Base-by-base conservation (phyloP, 2,797 vertebrate species). In the Enteromius thamalakanensis region DNA sequence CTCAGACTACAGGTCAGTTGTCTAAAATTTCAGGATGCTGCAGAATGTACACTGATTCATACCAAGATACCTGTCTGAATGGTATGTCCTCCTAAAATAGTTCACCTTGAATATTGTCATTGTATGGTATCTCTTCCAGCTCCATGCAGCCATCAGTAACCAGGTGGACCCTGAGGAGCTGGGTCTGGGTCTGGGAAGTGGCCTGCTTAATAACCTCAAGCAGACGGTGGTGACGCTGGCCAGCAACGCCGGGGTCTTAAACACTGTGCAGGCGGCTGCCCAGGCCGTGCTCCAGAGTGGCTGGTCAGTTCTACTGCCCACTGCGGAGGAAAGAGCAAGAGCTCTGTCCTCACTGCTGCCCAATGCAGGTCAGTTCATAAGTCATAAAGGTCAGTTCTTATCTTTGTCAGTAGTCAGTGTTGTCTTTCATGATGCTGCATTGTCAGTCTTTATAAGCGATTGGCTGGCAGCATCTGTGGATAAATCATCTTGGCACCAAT, bases 271-370 rank as follows among this genome's bases (percentile, higher is more conserved):
- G 76, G 93, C 95, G 0, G 97, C 97, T 0, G 98, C 98, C 0
- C 98, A 99, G 77, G 96, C 97, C 0, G 98, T 99, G 76, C 95
- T 99, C 81, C 98, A 99, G 86, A 99, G 97, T 0, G 98, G 98
- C 82, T 99, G 98, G 98, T 99, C 98, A 0, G 95, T 99, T 88
- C 90, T 99, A 84, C 93, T 99, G 86, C 98, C 98, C 64, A 99
- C 98, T 1, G 98, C 98, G 0, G 98, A 99, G 90, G 98, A 99
- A 82, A 91, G 98, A 26, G 98, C 98, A 5, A 92, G 98, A 71
- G 98, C 98, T 0, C 94, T 99, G 77, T 99, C 98, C 0, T 98
- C 98, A 0, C 96, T 99, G 4, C 91, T 99, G 37, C 98, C 98
- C 82, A 98, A 97, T 3, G 94, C 98, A 91, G 98, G 98, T 98